Evolutionary conservation across 2,113 vertebrate species (phyloP).

Genomic region (Gopherus evgoodei): DNA sequence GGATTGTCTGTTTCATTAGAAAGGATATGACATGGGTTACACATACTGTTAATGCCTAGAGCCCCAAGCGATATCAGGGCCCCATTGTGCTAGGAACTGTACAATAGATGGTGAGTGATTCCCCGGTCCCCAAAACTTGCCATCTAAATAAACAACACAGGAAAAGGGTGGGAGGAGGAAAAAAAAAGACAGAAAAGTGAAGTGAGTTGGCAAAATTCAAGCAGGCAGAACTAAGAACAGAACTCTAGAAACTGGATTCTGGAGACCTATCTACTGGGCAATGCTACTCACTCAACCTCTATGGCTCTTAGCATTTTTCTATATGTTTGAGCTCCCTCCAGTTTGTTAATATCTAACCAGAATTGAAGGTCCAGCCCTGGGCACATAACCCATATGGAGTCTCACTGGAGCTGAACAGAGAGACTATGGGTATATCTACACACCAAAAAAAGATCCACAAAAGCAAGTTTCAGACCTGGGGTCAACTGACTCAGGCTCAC

Average conservation of each 20-base stretch:
- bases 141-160: not conserved
- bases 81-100: not conserved
- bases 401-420: not conserved
- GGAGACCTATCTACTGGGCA: not conserved
- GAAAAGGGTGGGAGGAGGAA: not conserved
- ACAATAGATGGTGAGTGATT: not conserved
- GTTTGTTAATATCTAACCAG: not conserved
- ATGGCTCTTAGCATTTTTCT: not conserved
- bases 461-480: not conserved
- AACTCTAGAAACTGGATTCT: not conserved
- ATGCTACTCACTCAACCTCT: not conserved
- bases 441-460: not conserved
- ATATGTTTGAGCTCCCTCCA: not conserved
- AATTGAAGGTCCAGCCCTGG: not conserved
- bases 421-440: not conserved
- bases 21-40: not conserved
- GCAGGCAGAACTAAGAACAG: not conserved
- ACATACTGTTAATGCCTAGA: not conserved
- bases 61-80: not conserved
- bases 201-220: not conserved
- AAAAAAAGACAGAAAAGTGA: not conserved
- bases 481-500: not conserved
- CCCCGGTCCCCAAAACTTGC: not conserved
- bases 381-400: not conserved
- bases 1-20: not conserved